Evolutionary conservation across 2,888 invertebrate species (phyloP).

Genomic region (Hypercompe scribonia): DNA sequence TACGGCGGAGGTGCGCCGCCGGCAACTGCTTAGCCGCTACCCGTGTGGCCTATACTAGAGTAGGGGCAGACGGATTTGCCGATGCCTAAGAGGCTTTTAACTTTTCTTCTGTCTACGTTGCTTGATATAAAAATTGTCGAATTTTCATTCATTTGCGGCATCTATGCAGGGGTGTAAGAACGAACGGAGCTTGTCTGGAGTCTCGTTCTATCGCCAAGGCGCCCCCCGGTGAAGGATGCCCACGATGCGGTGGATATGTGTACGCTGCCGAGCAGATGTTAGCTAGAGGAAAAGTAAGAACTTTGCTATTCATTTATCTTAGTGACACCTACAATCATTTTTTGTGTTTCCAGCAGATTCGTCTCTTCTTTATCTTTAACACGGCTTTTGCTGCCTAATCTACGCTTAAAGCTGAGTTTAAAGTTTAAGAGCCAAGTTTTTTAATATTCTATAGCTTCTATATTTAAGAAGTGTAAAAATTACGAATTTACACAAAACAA

Average conservation of each 20-base stretch:
- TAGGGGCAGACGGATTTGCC: conserved; percentile 74
- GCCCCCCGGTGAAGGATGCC: conserved; percentile 94
- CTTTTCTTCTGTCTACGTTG: conserved; percentile 81
- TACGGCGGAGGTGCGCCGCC: conserved; percentile 87
- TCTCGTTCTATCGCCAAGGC: conserved; percentile 92
- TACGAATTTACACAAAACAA: not conserved
- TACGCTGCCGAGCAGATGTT: conserved; percentile 97
- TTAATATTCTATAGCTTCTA: not conserved
- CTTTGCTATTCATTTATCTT: not conserved
- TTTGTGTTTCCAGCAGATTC: not conserved
- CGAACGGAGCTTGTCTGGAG: conserved; percentile 89
- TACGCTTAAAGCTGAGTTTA: conserved; percentile 3
- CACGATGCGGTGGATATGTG: conserved; percentile 95
- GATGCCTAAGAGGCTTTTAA: conserved; percentile 80
- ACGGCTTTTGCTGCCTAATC: conserved; percentile 24
- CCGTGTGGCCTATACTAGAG: conserved; percentile 75
- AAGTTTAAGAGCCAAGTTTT: not conserved
- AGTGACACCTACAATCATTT: not conserved
- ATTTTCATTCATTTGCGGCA: conserved; percentile 57
- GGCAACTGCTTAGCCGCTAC: conserved; percentile 81
- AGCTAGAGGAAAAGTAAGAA: conserved; percentile 94
- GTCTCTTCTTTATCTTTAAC: conserved; percentile 9
- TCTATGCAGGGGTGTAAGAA: conserved; percentile 79
- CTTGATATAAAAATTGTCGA: conserved; percentile 57
- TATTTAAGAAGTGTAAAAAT: not conserved